Conservation (phyloP, 2,888 invertebrate genomes). For the Parapristionchus giblindavisi region DNA sequence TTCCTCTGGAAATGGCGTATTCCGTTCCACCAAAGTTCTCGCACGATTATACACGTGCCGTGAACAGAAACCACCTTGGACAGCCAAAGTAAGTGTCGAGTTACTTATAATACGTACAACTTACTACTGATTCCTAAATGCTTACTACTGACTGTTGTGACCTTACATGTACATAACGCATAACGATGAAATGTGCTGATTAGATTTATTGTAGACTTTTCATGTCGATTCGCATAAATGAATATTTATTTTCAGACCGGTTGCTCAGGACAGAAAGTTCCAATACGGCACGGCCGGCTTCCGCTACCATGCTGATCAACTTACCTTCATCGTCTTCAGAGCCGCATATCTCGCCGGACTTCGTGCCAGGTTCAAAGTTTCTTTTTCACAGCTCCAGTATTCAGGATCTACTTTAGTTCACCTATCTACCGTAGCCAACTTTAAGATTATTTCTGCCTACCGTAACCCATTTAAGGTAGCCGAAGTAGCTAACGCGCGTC, state of each 20-base stretch:
- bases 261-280: conserved; percentile 31
- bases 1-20: conserved; percentile 40
- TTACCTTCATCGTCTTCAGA: conserved; percentile 91
- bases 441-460: too few species aligned
- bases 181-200: too few species aligned
- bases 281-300: conserved; percentile 65
- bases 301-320: conserved; percentile 69
- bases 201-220: too few species aligned
- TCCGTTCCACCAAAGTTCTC: conserved; percentile 42
- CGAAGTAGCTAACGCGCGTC: too few species aligned
- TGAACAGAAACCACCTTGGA: conserved; percentile 39
- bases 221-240: too few species aligned
- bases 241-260: neutral
- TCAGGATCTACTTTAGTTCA: too few species aligned
- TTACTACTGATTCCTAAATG: too few species aligned
- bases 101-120: neutral
- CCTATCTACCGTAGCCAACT: too few species aligned
- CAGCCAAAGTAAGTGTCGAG: conserved; percentile 14
- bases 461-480: too few species aligned
- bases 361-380: conserved; percentile 79
- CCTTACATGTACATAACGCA: too few species aligned
- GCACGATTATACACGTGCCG: conserved; percentile 41
- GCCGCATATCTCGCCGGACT: conserved; percentile 92
- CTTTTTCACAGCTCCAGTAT: too few species aligned
- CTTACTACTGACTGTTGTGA: too few species aligned